These are phyloP conservation scores for Danaus melanippus DNA, from an alignment of 1,140 invertebrate species.

Conservation along the genomic window DNA sequence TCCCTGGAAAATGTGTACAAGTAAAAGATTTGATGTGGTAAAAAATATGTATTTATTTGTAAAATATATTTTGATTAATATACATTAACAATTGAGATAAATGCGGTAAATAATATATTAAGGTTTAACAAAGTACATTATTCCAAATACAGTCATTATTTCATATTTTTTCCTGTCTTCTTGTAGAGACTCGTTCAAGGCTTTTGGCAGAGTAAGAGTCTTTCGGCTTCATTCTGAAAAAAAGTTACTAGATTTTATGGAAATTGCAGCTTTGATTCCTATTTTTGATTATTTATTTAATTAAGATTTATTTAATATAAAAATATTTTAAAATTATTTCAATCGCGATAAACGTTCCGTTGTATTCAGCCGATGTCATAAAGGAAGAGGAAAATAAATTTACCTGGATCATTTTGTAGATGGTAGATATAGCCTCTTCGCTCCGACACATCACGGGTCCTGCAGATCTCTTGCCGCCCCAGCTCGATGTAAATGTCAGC, in stretches of 20 bases:
- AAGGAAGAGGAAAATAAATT: not conserved
- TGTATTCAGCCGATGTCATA: too few species aligned
- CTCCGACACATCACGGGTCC: constrained; percentile 37
- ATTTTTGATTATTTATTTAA: too few species aligned
- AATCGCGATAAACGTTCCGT: too few species aligned
- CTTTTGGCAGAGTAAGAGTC: constrained; percentile 50
- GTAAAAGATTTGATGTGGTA: too few species aligned
- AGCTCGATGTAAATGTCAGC: constrained; percentile 57
- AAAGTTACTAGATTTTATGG: constrained; percentile 1
- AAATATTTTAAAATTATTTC: not conserved
- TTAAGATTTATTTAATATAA: not conserved
- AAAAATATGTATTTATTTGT: too few species aligned
- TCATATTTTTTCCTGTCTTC: not conserved
- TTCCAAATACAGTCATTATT: constrained; percentile 1
- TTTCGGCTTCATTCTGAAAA: constrained; percentile 53
- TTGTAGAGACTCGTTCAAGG: constrained; percentile 23
- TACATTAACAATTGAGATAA: too few species aligned
- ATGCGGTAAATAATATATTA: too few species aligned
- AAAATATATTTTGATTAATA: too few species aligned
- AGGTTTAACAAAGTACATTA: too few species aligned
- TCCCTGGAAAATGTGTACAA: too few species aligned
- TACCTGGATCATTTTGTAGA: constrained; percentile 60
- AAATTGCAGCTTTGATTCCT: too few species aligned
- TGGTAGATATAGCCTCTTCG: constrained; percentile 35
- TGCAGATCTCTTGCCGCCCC: constrained; percentile 52